Evolutionary conservation across 1,140 invertebrate species (phyloP), one percentile per base, ranked within the genome.

Genomic region (Drosophila busckii): DNA sequence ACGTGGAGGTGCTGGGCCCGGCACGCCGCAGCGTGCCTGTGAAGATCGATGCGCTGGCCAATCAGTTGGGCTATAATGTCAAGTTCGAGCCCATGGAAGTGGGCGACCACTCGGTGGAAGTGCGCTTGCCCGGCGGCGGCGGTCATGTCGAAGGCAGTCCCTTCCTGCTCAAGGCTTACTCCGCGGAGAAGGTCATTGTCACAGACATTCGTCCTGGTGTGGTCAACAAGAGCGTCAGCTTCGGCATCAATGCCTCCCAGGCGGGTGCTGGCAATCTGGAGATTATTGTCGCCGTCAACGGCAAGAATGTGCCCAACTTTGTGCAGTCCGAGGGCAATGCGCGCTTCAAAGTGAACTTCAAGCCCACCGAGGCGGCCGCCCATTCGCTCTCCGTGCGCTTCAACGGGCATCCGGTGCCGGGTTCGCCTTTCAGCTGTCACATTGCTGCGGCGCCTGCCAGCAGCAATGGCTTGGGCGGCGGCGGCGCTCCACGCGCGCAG

Each of bases 271-370:
- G 97, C 23, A 98, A 98, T 88, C 89, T 99, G 62, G 97, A 99
- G 89, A 99, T 99, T 29, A 98, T 98, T 46, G 97, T 99, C 0
- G 96, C 97, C 0, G 97, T 98, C n/a, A 96, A 95, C 82, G 96
- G 96, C 2, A 93, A 96, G 78, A 99, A 99, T 89, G 97, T 99
- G 3, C 98, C 98, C 3, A 99, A 99, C 89, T 99, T 98, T 88
- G 97, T 99, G 1, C 96, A 98, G 84, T 96, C 96, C 28, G 97
- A 98, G 90, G 97, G 96, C 15, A 98, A 99, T 88, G 97, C 97
- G 0, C 93, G 94, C 71, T 98, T 99, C 70, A 92, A 92, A 86
- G 97, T 99, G 2, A 98, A 98, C 87, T 99, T 99, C 87, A 98
- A 98, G 75, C 98, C 97, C 0, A 95, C 96, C 40, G 95, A 97